Conservation (phyloP, 64 coral and sea anemone genomes). For the Catalaphyllia jardinei region DNA sequence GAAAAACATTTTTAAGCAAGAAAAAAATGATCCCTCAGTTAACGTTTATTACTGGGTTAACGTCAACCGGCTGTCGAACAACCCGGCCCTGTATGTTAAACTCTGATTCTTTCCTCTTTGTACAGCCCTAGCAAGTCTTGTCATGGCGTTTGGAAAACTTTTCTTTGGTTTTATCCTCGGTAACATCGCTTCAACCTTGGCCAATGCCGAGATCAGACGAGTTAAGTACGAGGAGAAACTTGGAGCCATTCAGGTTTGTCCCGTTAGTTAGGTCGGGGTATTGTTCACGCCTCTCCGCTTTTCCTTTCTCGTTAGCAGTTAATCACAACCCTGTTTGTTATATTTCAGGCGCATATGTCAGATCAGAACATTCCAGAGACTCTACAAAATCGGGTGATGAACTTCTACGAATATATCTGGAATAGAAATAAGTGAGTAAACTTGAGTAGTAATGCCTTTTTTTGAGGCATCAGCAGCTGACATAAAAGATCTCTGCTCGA, state of each 20-base stretch:
- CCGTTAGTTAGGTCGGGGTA: no score
- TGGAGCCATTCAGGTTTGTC: slow-evolving; percentile 62
- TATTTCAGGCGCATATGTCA: slow-evolving; percentile 67
- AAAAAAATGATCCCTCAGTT: no score
- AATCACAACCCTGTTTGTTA: background rate
- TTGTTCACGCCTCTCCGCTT: no score
- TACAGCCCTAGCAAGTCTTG: slow-evolving; percentile 76
- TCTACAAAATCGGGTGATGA: slow-evolving; percentile 77
- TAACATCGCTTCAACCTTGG: slow-evolving; percentile 88
- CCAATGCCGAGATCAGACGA: slow-evolving; percentile 77
- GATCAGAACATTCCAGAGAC: slow-evolving; percentile 71
- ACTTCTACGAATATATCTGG: slow-evolving; percentile 93
- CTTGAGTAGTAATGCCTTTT: no score
- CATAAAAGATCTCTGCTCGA: no score
- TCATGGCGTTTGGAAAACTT: slow-evolving; percentile 83
- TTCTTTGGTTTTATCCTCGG: slow-evolving; percentile 93
- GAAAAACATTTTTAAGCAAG: no score
- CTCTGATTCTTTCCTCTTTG: background rate
- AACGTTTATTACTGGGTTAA: no score
- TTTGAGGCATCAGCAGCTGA: no score
- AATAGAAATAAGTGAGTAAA: slow-evolving; percentile 84
- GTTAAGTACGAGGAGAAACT: slow-evolving; percentile 88
- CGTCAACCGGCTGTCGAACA: no score
- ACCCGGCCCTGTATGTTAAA: background rate
- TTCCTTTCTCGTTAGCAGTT: no score